Evolutionary conservation across 2,888 invertebrate species (phyloP), one percentile per base, ranked within the genome.

Genomic region (Pterostichus niger): DNA sequence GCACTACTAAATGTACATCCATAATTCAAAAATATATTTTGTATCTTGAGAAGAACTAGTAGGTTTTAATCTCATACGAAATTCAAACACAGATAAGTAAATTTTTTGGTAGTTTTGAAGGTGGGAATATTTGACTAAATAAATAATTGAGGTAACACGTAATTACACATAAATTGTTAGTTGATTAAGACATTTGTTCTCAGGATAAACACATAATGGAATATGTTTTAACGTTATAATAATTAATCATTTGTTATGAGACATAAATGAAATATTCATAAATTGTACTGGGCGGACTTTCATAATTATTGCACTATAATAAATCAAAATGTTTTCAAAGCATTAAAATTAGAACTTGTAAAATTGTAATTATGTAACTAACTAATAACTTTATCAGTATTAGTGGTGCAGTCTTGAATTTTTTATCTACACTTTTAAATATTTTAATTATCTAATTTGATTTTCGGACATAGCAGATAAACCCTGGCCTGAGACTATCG

Each of bases 21-120:
- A 44, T 15, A 71, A 71, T 71, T 71, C 68, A 71, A 71, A 71
- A 71, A 40, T 71, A 71, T 71, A 64, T 64, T 64, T 64, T 59
- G 11, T 35, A 64, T 64, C 13, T 64, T 33, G 13, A 64, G 49
- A 49, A 49, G 24, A 24, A 24, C 3, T 24, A 1, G 7, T 44
- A 44, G 1, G n/a, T 52, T n/a, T n/a, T 13, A 17, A 56, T 7
- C 7, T 56, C 17, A 9, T 56, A 17, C 10, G 17, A 56, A 6
- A 56, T 56, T 56, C 11, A 56, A 56, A n/a, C n/a, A 13, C n/a
- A 56, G 6, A 9, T 7, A 9, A 40, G 40, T 40, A 40, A 40
- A 24, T 24, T 56, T 56, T 56, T 56, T 56, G 56, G 56, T 56
- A 4, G 17, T 13, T 52, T n/a, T 52, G 0, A 56, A 17, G 56